These are phyloP conservation scores for Chlorops oryzae DNA, from an alignment of 1,140 invertebrate species.

Conservation along the genomic window DNA sequence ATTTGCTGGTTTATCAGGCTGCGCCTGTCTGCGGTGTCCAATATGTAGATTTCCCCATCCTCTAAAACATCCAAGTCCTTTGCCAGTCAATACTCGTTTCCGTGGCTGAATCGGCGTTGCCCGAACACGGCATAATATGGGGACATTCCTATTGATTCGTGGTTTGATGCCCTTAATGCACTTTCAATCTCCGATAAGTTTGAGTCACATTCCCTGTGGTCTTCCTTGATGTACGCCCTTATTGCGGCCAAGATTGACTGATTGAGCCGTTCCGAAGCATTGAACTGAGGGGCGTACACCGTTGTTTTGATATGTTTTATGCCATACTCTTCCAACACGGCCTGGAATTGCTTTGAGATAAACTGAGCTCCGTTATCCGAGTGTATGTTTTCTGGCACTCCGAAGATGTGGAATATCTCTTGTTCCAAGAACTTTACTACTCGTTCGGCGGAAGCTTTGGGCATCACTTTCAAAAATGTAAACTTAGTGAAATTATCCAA, in stretches of 20 bases:
- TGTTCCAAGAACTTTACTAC: background rate
- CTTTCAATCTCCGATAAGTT: constrained; percentile 1
- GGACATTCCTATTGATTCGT: background rate
- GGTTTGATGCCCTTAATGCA: background rate
- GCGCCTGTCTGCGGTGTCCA: background rate
- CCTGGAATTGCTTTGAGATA: background rate
- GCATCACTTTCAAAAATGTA: background rate
- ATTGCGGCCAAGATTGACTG: background rate
- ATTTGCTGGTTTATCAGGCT: background rate
- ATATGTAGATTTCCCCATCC: background rate
- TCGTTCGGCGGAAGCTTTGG: background rate
- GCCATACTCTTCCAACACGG: background rate
- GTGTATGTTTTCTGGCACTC: background rate
- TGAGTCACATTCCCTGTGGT: constrained; percentile 2
- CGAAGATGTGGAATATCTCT: constrained; percentile 3
- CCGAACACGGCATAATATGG: constrained; percentile 3
- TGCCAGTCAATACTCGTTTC: background rate
- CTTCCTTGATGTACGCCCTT: background rate
- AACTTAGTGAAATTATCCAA: constrained; percentile 3
- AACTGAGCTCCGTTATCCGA: constrained; percentile 4
- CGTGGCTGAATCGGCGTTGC: background rate
- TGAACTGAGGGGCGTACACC: background rate
- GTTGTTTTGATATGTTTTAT: constrained; percentile 6
- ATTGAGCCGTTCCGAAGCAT: no score
- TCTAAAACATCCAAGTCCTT: background rate